Percentiles rank a stretch among this genome's conserved stretches.
phyloP scores from a whole-genome alignment of 2,888 invertebrate genomes.

The Apamea anceps region DNA sequence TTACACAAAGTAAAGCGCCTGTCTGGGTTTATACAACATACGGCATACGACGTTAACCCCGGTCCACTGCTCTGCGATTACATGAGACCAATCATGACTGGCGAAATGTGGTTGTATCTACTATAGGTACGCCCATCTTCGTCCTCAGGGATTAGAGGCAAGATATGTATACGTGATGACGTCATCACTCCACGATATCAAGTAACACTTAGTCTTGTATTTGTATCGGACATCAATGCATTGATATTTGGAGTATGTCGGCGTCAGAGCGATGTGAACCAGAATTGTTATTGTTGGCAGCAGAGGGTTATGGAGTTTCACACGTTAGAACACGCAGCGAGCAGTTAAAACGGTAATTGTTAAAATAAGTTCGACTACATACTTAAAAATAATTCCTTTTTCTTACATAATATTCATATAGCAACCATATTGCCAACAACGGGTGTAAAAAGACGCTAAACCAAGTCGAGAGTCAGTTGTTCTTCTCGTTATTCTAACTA shows the following conservation, averaged over 20 bases:
- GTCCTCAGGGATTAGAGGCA: not conserved
- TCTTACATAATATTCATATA: not conserved
- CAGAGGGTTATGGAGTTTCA: not conserved
- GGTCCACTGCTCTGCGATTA: not conserved
- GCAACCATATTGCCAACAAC: not conserved
- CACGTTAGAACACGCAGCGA: not conserved
- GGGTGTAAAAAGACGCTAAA: not conserved
- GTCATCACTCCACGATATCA: not conserved
- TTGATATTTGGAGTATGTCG: slow-evolving; percentile 19
- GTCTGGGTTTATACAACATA: no score
- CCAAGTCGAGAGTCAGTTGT: not conserved
- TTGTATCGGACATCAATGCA: slow-evolving; percentile 18
- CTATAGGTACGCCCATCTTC: not conserved
- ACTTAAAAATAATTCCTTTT: not conserved
- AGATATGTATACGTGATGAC: not conserved
- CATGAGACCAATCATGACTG: not conserved
- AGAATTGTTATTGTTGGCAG: slow-evolving; percentile 52
- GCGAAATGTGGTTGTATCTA: not conserved
- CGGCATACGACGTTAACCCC: no score
- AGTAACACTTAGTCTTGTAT: not conserved
- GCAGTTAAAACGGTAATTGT: no score
- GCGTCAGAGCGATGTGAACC: slow-evolving; percentile 24
- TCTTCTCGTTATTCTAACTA: not conserved
- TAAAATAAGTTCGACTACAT: not conserved
- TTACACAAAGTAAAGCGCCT: no score